Evolutionary conservation across 1,140 invertebrate genomes (phyloP), one percentile per base, ranked within the genome.

Genomic region (Argopecten irradians): DNA sequence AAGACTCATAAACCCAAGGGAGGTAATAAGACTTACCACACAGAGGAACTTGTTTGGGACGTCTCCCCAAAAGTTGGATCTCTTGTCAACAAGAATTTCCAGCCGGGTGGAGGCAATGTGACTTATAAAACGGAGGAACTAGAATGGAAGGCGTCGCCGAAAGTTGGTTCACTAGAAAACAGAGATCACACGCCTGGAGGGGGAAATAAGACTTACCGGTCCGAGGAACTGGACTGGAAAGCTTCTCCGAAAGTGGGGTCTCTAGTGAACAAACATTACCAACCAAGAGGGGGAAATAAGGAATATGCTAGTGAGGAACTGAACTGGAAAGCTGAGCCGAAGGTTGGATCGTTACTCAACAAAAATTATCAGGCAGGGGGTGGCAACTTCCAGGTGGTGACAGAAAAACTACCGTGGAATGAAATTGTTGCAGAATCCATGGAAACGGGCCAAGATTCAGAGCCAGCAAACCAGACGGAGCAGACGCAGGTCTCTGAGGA

Each of bases 31-130:
- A 87, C 84, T 35, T 93, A 94, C 28, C 84, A 90, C 95, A 97
- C 97, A 0, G 97, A 98, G 8, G 98, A 98, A 95, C 96, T 98
- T 89, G 97, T 98, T 92, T 99, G 99, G 96, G 98, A 98, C 93
- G 98, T 92, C 0, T 86, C 92, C 83, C 90, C 95, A 19, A 94
- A 93, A 89, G 87, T 94, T 84, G 93, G 93, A 36, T 94, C 94
- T 32, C 90, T 94, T 87, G 93, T 93, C 89, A 93, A 93, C 39
- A 89, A 91, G 34, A 34, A 90, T 33, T 89, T 94, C 87, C 82
- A 86, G 11, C 93, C 94, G 0, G 89, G 91, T 16, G 94, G 94
- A 9, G 94, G 94, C 8, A 87, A 92, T 33, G 83, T 93, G 32
- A 82, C 89, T 34, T 93, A 94, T 22, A 82, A 85, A 7, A 89